Conservation (phyloP, 2,797 vertebrate species). For the Knipowitschia caucasica region DNA sequence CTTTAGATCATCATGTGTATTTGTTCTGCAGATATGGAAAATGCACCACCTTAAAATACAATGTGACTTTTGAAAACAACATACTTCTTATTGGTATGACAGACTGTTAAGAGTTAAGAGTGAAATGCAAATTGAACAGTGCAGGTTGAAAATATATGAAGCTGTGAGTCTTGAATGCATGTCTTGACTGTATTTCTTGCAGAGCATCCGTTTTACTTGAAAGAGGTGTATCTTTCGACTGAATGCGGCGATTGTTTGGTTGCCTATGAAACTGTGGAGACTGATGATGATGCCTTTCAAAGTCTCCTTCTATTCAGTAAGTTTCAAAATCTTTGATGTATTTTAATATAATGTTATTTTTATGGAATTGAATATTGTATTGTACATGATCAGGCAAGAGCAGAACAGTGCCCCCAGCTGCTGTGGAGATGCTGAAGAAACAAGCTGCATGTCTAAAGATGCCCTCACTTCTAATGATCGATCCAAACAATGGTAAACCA, state of each 20-base stretch:
- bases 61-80: conserved; percentile 63
- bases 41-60: conserved; percentile 46
- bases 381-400: conserved; percentile 49
- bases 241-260: conserved; percentile 54
- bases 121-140: background rate
- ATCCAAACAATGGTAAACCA: conserved; percentile 38
- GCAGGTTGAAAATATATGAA: too few relatives aligned
- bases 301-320: conserved; percentile 63
- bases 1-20: background rate
- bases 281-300: conserved; percentile 40
- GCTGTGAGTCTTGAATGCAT: background rate
- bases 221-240: conserved; percentile 52
- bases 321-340: conserved; percentile 3
- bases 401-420: conserved; percentile 22
- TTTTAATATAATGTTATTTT: background rate
- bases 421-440: conserved; percentile 37
- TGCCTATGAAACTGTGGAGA: conserved; percentile 39
- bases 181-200: conserved; percentile 12
- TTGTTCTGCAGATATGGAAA: conserved; percentile 26
- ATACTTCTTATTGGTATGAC: conserved; percentile 48
- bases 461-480: conserved; percentile 28
- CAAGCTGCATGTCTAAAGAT: conserved; percentile 55
- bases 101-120: background rate
- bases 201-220: conserved; percentile 61
- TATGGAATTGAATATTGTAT: background rate